A percentile compares a stretch with the other conserved stretches of the same genome.
phyloP scores from a whole-genome alignment of 2,797 vertebrate species.

The Manis javanica region DNA sequence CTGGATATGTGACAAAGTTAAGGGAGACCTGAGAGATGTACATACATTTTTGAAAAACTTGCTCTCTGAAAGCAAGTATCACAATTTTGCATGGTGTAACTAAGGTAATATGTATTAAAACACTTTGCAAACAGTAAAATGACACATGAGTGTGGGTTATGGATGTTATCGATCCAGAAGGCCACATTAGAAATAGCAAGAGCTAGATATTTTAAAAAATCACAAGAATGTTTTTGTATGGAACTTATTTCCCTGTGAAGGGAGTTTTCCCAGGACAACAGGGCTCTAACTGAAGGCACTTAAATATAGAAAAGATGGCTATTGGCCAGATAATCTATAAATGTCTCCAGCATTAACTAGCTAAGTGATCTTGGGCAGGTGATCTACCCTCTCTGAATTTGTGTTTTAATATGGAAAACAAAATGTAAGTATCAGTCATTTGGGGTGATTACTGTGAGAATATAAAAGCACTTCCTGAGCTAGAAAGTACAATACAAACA shows the following conservation, averaged over 20 bases:
- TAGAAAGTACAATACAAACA: conserved; percentile 11
- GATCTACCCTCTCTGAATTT: neutral
- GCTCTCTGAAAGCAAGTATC: neutral
- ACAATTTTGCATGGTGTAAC: neutral
- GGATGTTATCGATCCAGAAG: conserved; percentile 35
- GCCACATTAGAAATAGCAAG: neutral
- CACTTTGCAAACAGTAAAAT: conserved; percentile 24
- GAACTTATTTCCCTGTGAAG: neutral
- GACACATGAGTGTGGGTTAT: neutral
- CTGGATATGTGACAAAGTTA: neutral
- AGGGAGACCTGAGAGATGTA: neutral
- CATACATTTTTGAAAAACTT: neutral
- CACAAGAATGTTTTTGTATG: neutral
- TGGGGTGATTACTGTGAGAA: neutral
- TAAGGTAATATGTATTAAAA: conserved; percentile 27
- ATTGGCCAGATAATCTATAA: neutral
- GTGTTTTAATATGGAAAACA: neutral
- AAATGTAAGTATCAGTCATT: neutral
- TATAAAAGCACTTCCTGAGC: neutral
- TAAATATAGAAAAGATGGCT: neutral
- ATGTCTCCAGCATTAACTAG: neutral
- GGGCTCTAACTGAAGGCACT: neutral
- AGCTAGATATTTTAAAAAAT: neutral
- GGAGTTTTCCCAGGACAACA: neutral
- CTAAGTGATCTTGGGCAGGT: neutral